A percentile compares a stretch with the other conserved stretches of the same genome.
phyloP scores from a whole-genome alignment of 2,888 invertebrate genomes.

The Diplazon laetatorius region DNA sequence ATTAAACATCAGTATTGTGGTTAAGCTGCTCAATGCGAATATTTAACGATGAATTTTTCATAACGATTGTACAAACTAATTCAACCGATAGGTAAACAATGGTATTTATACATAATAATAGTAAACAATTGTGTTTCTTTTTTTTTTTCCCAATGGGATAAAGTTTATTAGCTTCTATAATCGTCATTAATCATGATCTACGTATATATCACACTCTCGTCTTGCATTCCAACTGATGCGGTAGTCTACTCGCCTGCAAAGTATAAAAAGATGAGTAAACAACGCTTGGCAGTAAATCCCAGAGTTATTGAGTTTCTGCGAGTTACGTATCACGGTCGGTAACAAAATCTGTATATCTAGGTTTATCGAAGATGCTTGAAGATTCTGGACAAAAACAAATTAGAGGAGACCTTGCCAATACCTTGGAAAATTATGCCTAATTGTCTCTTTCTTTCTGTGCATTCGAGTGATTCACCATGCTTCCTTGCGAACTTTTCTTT shows the following conservation, averaged over 20 bases:
- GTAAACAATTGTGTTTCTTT: not conserved
- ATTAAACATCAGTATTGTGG: not conserved
- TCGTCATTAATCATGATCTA: not conserved
- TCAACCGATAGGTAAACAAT: not conserved
- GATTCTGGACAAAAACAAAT: too few relatives aligned
- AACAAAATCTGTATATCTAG: too few relatives aligned
- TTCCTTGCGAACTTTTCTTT: too few relatives aligned
- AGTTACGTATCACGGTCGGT: too few relatives aligned
- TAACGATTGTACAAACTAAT: not conserved
- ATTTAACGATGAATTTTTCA: not conserved
- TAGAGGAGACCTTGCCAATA: too few relatives aligned
- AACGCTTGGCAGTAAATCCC: not conserved
- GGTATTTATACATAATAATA: not conserved
- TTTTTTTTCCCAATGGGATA: too few relatives aligned
- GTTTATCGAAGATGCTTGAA: too few relatives aligned
- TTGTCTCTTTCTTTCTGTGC: too few relatives aligned
- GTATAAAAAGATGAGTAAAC: not conserved
- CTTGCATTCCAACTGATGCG: not conserved
- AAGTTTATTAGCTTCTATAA: not conserved
- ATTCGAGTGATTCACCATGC: too few relatives aligned
- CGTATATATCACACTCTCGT: conserved; percentile 4
- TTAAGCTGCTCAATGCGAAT: not conserved
- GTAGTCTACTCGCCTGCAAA: not conserved
- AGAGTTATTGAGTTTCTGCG: too few relatives aligned
- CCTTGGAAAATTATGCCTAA: too few relatives aligned